Base-by-base conservation (phyloP, 2,888 invertebrate species). In the Periphyllus acericola region DNA sequence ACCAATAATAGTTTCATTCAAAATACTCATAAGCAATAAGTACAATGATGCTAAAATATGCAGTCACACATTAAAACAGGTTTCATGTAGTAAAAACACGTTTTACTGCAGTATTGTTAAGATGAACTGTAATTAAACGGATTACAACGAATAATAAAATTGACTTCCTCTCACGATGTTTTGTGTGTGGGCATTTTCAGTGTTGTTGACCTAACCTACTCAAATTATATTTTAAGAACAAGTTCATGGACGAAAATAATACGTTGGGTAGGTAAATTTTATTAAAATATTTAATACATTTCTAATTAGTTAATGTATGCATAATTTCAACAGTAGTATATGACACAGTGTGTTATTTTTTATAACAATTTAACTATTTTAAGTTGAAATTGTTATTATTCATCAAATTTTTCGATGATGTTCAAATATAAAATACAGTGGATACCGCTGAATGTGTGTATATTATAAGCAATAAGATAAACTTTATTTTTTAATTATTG, bases 121-220 rank as follows among this genome's bases (percentile, higher is more conserved):
- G 81, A 46, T 71, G 40, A 14, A 4, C 25, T 66, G 46, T 46
- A 46, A 1, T 46, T 46, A 46, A 14, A 46, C 11, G 14, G 14
- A 46, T 46, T 46, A 46, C 46, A 11, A 46, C n/a, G 55, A 74
- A 74, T 36, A 29, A 60, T 76, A n/a, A n/a, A n/a, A n/a, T 46
- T 8, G 40, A 84, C 76, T 76, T 76, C 83, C 40, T 60, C 14
- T 25, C 19, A 29, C 9, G 25, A 75, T 0, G n/a, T 40, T 76
- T 68, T 11, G 19, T 19, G 34, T 68, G 84, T 84, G 46, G 76
- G 84, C 32, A 66, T 19, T 78, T 76, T 68, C 34, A 34, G 66
- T 76, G 84, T 78, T 78, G 34, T 84, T 84, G 84, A 78, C 84
- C 84, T 76, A 40, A 76, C 66, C 75, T 68, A 78, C 84, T 68